A percentile compares a stretch with the other conserved stretches of the same genome.
phyloP scores from a whole-genome alignment of 2,113 vertebrate genomes.

The Alces alces region DNA sequence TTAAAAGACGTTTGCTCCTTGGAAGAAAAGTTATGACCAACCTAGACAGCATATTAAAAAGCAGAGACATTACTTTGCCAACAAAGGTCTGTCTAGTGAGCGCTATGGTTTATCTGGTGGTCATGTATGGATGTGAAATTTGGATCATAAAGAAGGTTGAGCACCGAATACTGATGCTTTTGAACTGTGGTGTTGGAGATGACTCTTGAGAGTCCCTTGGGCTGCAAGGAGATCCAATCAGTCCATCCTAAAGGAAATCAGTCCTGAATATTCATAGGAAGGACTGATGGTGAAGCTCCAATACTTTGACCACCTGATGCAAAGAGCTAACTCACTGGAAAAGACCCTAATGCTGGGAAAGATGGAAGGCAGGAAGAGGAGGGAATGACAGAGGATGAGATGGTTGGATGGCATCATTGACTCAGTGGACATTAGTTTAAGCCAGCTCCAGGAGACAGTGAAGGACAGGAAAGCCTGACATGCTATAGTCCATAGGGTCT shows the following conservation, averaged over 20 bases:
- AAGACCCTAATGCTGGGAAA: background rate
- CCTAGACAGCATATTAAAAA: too few relatives aligned
- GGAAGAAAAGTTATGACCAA: too few relatives aligned
- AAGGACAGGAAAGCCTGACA: background rate
- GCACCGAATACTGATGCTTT: background rate
- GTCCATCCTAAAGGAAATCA: background rate
- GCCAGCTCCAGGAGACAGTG: background rate
- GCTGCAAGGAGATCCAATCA: background rate
- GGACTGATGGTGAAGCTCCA: background rate
- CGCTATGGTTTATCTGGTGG: too few relatives aligned
- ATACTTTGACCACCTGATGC: background rate
- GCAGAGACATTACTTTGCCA: too few relatives aligned
- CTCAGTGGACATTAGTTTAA: background rate
- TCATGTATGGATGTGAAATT: background rate
- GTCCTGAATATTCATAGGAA: background rate
- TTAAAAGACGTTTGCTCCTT: too few relatives aligned
- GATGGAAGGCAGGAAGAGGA: background rate
- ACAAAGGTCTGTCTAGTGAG: too few relatives aligned
- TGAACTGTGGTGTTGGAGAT: background rate
- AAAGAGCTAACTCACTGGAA: background rate
- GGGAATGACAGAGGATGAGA: background rate
- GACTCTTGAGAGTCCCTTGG: background rate
- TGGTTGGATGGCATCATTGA: background rate
- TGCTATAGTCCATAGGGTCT: background rate
- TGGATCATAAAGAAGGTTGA: background rate